Evolutionary conservation across 1,140 invertebrate species (phyloP).

Genomic region (Nylanderia fulva): DNA sequence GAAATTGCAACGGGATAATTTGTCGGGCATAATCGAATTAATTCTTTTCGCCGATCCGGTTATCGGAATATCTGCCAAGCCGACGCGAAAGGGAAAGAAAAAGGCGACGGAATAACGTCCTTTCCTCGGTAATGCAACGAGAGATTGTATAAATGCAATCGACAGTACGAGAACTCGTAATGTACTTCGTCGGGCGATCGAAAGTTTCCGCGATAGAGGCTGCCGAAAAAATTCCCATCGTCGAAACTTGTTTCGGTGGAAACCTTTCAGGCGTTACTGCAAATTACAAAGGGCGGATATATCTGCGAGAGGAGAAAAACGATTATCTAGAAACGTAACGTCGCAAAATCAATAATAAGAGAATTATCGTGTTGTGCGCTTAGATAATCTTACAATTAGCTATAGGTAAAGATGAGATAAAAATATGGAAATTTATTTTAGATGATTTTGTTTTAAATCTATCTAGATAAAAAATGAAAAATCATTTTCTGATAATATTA

Average conservation of each 20-base stretch:
- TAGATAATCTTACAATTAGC: no score
- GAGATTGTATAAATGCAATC: constrained; percentile 58
- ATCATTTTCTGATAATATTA: no score
- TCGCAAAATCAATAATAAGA: constrained; percentile 18
- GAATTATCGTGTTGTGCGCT: no score
- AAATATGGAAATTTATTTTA: no score
- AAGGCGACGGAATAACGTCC: constrained; percentile 40
- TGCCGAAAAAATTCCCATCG: constrained; percentile 47
- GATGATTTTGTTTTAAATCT: no score
- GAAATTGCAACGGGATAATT: constrained; percentile 12
- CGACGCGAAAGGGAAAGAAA: constrained; percentile 12
- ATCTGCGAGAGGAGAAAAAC: constrained; percentile 30
- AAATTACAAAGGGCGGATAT: constrained; percentile 44
- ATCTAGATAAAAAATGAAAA: no score
- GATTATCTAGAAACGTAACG: background rate
- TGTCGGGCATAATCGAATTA: constrained; percentile 55
- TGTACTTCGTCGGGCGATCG: constrained; percentile 51
- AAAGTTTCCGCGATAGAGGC: constrained; percentile 52
- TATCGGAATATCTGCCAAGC: background rate
- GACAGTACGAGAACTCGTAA: constrained; percentile 58
- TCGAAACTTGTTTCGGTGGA: constrained; percentile 54
- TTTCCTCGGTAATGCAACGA: constrained; percentile 62
- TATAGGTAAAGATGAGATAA: no score
- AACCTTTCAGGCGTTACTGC: constrained; percentile 65
- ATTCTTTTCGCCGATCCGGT: constrained; percentile 33